A percentile compares a stretch with the other conserved stretches of the same genome.
Conservation (phyloP, 2,888 invertebrate species). For the Linnaemya vulpina region DNA sequence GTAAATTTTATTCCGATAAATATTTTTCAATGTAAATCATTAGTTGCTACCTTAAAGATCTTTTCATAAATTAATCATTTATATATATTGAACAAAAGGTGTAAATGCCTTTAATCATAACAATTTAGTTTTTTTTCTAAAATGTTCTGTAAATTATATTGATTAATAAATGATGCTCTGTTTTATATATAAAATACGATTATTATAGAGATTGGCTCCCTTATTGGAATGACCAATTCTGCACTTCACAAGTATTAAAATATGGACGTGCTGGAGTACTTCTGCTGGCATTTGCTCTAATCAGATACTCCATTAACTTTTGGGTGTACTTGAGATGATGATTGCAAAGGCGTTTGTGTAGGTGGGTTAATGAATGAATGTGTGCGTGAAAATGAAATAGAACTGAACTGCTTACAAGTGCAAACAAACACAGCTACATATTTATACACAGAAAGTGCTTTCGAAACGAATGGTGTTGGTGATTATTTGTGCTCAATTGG, state of each 20-base stretch:
- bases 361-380: conserved; percentile 19
- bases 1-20: too few species aligned
- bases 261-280: conserved; percentile 42
- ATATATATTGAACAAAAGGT: too few species aligned
- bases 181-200: neutral
- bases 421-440: conserved; percentile 2
- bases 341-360: conserved; percentile 22
- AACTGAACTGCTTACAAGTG: conserved; percentile 16
- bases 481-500: conserved; percentile 39
- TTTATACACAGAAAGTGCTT: conserved; percentile 20
- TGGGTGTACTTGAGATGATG: conserved; percentile 8
- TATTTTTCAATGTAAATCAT: too few species aligned
- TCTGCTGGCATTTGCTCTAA: neutral
- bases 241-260: neutral
- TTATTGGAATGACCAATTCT: conserved; percentile 19
- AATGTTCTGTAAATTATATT: neutral
- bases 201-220: neutral
- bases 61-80: too few species aligned
- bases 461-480: neutral
- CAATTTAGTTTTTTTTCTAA: too few species aligned
- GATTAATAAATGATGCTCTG: neutral
- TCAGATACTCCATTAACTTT: conserved; percentile 35
- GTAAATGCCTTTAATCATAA: too few species aligned
- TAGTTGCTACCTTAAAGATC: too few species aligned
- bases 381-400: conserved; percentile 24